Base-by-base conservation (phyloP, 2,113 vertebrate genomes). In the Petrocephalus zakoni region DNA sequence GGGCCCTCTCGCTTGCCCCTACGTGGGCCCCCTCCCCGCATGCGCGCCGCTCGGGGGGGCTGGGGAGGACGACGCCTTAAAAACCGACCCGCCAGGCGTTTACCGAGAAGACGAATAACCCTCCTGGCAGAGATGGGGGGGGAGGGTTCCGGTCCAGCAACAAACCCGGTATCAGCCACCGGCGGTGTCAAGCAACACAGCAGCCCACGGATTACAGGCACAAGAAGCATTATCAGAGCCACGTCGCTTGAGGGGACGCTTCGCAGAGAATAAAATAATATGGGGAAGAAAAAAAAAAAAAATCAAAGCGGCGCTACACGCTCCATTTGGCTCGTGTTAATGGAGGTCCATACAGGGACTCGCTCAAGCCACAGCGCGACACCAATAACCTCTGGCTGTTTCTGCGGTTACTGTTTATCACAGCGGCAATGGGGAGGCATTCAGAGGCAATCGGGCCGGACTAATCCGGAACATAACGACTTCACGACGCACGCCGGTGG, bases 311-410 rank as follows among this genome's bases (percentile, higher is more conserved):
- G 85, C n/a, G 85, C 58, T 61, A 64, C 56, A 64, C 17, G 86
- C 53, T 61, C 56, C 86, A 87, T 87, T 87, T 87, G 86, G 86
- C 46, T 64, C 19, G 55, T 58, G 86, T 46, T 87, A 87, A 87
- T 87, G 34, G 86, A 29, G 51, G 42, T 46, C 53, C 56, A 87
- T 61, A 87, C 49, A 86, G 51, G 85, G 9, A 55, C 51, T 56
- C 86, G 86, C 51, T 52, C 34, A 64, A 87, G 55, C 34, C 49
- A 87, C 86, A 87, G 55, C 21, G 22, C 34, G 55, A 87, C 86
- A 46, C 86, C 86, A 87, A 87, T 87, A 87, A 87, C 86, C 86
- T 34, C 86, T 61, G 86, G 86, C 86, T 87, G 86, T 87, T 87
- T 87, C 19, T 6, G 34, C 53, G 8, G 19, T 87, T 87, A 42